A percentile compares a stretch with the other conserved stretches of the same genome.
phyloP scores from a whole-genome alignment of 2,888 invertebrate species.

The Drosophila ezoana region DNA sequence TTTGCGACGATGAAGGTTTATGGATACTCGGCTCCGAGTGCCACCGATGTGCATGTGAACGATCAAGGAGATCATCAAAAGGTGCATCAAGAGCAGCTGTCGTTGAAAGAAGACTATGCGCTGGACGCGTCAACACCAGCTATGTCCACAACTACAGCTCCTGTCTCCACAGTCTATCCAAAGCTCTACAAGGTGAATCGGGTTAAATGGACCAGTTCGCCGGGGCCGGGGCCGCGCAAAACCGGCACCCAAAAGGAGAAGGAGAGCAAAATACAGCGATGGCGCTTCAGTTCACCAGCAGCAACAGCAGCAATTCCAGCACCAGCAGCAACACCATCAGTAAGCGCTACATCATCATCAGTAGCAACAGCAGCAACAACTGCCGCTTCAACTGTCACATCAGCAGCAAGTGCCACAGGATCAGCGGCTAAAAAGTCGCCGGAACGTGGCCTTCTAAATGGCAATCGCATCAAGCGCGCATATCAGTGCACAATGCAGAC shows the following conservation, averaged over 20 bases:
- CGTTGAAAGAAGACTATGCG: background rate
- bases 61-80: slow-evolving; percentile 13
- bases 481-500: background rate
- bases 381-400: background rate
- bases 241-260: slow-evolving; percentile 13
- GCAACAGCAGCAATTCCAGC: background rate
- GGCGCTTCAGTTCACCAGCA: slow-evolving; percentile 2
- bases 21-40: slow-evolving; percentile 14
- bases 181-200: slow-evolving; percentile 39
- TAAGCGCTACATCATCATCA: background rate
- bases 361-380: background rate
- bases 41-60: slow-evolving; percentile 9
- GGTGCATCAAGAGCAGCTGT: background rate
- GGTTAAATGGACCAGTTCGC: slow-evolving; percentile 19
- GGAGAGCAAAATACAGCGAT: slow-evolving; percentile 27
- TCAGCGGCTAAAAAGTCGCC: slow-evolving; percentile 12
- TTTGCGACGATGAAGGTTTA: slow-evolving; percentile 19
- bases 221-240: background rate
- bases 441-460: background rate
- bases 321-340: background rate
- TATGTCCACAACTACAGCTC: slow-evolving; percentile 15
- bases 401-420: background rate
- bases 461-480: background rate
- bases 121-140: slow-evolving; percentile 23
- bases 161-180: slow-evolving; percentile 24